Evolutionary conservation across 2,888 invertebrate genomes (phyloP).

Genomic region (Troides helena): DNA sequence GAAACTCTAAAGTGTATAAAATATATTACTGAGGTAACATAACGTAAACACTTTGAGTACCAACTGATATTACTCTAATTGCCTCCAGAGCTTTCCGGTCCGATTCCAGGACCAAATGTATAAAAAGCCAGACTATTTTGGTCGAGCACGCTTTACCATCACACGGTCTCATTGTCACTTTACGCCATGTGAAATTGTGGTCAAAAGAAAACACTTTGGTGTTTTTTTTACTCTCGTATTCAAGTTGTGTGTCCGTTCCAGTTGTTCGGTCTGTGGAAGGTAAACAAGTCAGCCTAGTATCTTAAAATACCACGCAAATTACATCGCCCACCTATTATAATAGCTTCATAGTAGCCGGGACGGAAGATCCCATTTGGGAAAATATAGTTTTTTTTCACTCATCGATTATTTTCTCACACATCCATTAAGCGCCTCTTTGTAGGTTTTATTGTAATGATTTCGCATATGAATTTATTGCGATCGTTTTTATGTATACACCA

Average conservation of each 20-base stretch:
- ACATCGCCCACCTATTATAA: neutral
- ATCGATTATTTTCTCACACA: constrained; percentile 2
- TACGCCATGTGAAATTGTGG: too few species aligned
- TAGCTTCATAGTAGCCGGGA: constrained; percentile 8
- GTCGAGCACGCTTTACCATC: too few species aligned
- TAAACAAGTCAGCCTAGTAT: constrained; percentile 8
- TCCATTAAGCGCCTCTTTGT: constrained; percentile 8
- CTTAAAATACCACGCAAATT: constrained; percentile 6
- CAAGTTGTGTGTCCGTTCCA: constrained; percentile 22
- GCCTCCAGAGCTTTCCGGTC: too few species aligned
- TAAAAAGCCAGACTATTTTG: too few species aligned
- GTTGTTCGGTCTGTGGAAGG: constrained; percentile 25
- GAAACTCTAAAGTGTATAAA: too few species aligned
- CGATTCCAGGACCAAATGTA: too few species aligned
- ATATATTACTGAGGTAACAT: too few species aligned
- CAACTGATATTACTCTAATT: too few species aligned
- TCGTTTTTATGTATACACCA: neutral
- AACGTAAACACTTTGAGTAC: too few species aligned
- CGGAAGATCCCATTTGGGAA: neutral
- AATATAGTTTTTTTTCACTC: neutral
- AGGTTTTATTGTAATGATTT: neutral
- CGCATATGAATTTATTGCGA: neutral
- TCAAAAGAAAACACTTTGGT: too few species aligned
- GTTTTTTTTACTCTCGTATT: neutral
- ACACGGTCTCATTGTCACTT: too few species aligned